Evolutionary conservation across 2,888 invertebrate species (phyloP).

Genomic region (Noctua janthina): DNA sequence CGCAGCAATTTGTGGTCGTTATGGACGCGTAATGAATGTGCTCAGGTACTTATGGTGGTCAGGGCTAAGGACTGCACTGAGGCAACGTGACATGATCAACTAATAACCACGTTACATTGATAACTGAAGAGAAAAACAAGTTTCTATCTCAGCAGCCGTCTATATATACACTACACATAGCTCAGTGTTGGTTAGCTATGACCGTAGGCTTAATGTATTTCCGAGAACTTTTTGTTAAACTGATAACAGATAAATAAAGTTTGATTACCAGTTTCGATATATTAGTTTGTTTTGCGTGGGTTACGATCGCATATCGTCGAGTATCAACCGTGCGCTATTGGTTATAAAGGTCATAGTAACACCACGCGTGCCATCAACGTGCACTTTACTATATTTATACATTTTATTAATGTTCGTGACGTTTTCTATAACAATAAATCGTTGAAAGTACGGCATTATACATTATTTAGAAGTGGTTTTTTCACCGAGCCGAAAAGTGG

Average conservation of each 20-base stretch:
- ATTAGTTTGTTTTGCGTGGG: slow-evolving; percentile 71
- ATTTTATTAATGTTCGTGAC: slow-evolving; percentile 53
- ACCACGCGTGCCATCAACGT: slow-evolving; percentile 32
- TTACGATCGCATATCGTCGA: slow-evolving; percentile 53
- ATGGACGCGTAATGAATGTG: slow-evolving; percentile 77
- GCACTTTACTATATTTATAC: slow-evolving; percentile 31
- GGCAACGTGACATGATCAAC: slow-evolving; percentile 24
- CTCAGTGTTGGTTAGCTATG: slow-evolving; percentile 45
- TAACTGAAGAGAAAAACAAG: slow-evolving; percentile 51
- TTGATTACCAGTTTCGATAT: slow-evolving; percentile 74
- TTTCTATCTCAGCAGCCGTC: slow-evolving; percentile 37
- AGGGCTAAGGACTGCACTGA: slow-evolving; percentile 47
- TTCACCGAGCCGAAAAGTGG: slow-evolving; percentile 17
- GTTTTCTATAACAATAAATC: slow-evolving; percentile 46
- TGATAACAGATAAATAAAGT: slow-evolving; percentile 75
- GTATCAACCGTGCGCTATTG: slow-evolving; percentile 59
- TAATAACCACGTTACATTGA: slow-evolving; percentile 54
- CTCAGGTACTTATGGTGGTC: slow-evolving; percentile 74
- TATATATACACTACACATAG: slow-evolving; percentile 18
- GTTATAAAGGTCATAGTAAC: slow-evolving; percentile 69
- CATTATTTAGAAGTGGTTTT: slow-evolving; percentile 43
- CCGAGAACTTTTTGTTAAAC: slow-evolving; percentile 64
- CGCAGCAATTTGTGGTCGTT: slow-evolving; percentile 79
- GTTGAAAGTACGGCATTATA: slow-evolving; percentile 35
- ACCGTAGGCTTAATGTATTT: slow-evolving; percentile 44